These are phyloP conservation scores for Paracanthobrama guichenoti DNA, from an alignment of 2,113 vertebrate species.

Conservation along the genomic window DNA sequence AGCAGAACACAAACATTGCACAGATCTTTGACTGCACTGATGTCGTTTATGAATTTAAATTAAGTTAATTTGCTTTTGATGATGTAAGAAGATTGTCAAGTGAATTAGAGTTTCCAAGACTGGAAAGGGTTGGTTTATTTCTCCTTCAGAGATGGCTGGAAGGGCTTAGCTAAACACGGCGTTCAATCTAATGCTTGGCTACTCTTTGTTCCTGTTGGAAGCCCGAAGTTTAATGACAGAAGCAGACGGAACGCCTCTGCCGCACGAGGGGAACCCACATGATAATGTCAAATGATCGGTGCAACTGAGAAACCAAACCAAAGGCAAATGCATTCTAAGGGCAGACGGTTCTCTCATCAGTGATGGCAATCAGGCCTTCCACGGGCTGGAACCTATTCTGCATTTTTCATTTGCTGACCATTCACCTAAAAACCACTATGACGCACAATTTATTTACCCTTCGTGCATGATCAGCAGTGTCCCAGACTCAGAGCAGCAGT, in stretches of 20 bases:
- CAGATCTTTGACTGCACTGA: neutral
- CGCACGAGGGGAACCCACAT: slow-evolving; percentile 34
- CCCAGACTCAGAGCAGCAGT: neutral
- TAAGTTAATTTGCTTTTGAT: neutral
- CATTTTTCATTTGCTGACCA: slow-evolving; percentile 53
- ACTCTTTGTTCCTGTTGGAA: slow-evolving; percentile 49
- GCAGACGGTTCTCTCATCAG: slow-evolving; percentile 54
- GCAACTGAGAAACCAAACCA: slow-evolving; percentile 51
- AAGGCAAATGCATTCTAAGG: slow-evolving; percentile 51
- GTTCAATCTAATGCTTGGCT: slow-evolving; percentile 52
- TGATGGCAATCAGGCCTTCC: slow-evolving; percentile 35
- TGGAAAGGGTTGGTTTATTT: slow-evolving; percentile 32
- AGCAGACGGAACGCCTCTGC: slow-evolving; percentile 50
- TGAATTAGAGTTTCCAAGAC: slow-evolving; percentile 13
- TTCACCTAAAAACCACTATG: slow-evolving; percentile 50
- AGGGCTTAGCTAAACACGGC: slow-evolving; percentile 58
- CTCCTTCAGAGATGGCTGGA: slow-evolving; percentile 41
- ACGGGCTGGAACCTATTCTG: slow-evolving; percentile 34
- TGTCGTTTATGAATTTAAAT: neutral
- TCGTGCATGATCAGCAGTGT: slow-evolving; percentile 52
- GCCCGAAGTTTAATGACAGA: slow-evolving; percentile 58
- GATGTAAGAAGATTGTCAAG: neutral
- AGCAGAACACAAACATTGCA: neutral
- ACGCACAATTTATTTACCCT: slow-evolving; percentile 43
- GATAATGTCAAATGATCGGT: slow-evolving; percentile 52